Conservation (phyloP, 2,797 vertebrate species). For the Hyperoplus immaculatus region DNA sequence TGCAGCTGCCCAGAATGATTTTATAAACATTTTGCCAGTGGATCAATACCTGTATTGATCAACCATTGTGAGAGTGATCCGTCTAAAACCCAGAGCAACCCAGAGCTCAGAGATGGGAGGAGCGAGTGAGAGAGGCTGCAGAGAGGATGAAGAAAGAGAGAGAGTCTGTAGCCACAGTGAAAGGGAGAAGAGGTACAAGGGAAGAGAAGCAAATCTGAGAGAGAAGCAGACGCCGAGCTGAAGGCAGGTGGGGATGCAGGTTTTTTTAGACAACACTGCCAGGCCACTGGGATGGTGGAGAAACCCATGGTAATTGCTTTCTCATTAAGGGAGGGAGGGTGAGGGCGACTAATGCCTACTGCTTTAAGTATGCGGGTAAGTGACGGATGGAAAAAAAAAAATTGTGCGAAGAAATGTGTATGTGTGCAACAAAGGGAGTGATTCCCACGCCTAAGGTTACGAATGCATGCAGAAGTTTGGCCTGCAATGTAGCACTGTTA, state of each 20-base stretch:
- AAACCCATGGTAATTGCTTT: constrained; percentile 85
- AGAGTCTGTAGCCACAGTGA: constrained; percentile 86
- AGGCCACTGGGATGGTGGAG: constrained; percentile 76
- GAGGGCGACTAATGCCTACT: constrained; percentile 83
- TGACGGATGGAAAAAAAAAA: constrained; percentile 74
- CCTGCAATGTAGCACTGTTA: constrained; percentile 72
- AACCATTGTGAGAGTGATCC: constrained; percentile 99
- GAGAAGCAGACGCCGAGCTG: constrained; percentile 80
- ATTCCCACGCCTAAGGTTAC: constrained; percentile 70
- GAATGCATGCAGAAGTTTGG: constrained; percentile 75
- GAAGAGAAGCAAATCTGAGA: constrained; percentile 79
- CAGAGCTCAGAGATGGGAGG: constrained; percentile 90
- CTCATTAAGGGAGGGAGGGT: constrained; percentile 83
- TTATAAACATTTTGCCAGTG: constrained; percentile 99
- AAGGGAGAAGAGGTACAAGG: constrained; percentile 86
- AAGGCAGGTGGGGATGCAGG: constrained; percentile 84
- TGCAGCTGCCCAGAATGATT: constrained; percentile 92
- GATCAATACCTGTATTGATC: constrained; percentile 99
- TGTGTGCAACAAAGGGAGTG: constrained; percentile 52
- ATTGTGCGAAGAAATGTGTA: constrained; percentile 63
- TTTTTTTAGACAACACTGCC: constrained; percentile 75
- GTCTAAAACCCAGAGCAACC: constrained; percentile 91
- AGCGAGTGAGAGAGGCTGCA: constrained; percentile 85
- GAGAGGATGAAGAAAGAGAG: constrained; percentile 87
- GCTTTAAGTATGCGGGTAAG: constrained; percentile 82